Base-by-base conservation (phyloP, 2,888 invertebrate genomes). In the Ormyrus rosae region DNA sequence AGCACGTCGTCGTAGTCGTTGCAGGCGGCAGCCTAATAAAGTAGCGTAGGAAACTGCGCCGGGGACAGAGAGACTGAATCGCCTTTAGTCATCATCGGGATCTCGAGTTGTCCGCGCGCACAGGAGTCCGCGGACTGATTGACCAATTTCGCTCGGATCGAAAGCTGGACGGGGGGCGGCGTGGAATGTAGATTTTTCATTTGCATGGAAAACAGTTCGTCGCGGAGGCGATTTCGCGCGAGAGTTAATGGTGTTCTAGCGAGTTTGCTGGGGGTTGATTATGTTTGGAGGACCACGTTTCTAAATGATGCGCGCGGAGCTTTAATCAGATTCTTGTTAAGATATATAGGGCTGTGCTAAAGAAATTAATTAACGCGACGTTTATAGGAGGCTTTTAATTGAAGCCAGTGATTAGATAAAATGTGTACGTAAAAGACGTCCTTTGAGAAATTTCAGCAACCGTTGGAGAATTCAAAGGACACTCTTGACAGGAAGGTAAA, bases 21-120 rank as follows among this genome's bases (percentile, higher is more conserved):
- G 58, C 11, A 55, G 58, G 61, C 69, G 11, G 64, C 9, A 56
- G 71, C 63, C 76, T 80, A 76, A 80, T 80, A 72, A 76, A 80
- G 76, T 60, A 50, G 60, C 46, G 19, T 19, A 58, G 69, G 64
- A 53, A 56, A 48, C 69, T 68, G 63, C 69, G 69, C 11, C 34
- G 46, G 11, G 51, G 64, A 3, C 3, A 34, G 3, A 34, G 34
- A 34, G 34, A 34, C 53, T 46, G 11, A 19, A 53, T 45, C 51
- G 34, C 13, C 46, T 48, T 80, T 64, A 78, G 73, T 81, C 73
- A 60, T 77, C 81, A 13, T 46, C 13, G 51, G 61, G 69, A 81
- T 34, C 11, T 65, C 65, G 60, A 7, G 5, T 45, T 68, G 75
- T 74, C 56, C 63, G n/a, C n/a, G 51, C 34, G n/a, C 61, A 46